Evolutionary conservation across 2,888 invertebrate genomes (phyloP), one percentile per base, ranked within the genome.

Genomic region (Exephanes ischioxanthus): DNA sequence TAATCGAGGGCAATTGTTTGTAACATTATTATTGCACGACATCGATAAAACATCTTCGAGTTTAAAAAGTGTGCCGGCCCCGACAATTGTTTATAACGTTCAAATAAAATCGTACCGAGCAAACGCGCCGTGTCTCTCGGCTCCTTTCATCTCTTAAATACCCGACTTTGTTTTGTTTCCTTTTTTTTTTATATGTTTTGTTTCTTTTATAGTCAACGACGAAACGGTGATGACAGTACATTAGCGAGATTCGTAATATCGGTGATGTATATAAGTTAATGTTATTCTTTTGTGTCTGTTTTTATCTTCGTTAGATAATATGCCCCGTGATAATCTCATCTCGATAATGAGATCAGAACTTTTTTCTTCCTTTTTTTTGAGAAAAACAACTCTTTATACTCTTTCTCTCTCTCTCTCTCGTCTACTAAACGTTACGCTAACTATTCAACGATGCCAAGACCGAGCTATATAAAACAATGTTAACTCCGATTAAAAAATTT

Each of bases 31-130:
- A 90, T 88, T 90, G 88, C 90, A 90, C 91, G 89, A 88, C 87
- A 88, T 90, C 91, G 90, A 87, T 85, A 91, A 90, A 91, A 91
- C 89, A 91, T 85, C 84, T 63, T 92, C 90, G 87, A 89, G 87
- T 87, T 90, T 85, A 89, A 89, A 86, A 88, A 86, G 86, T 87
- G 14, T 88, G 73, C 61, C 87, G 87, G 82, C 77, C 53, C 63
- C 53, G 75, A 85, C 73, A 73, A 73, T 79, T 61, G 22, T 26
- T 71, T 53, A 51, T 78, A 68, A 72, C 53, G 75, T 55, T 67
- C 53, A 41, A 75, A 79, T 75, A 37, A 83, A 79, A 75, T 83
- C 81, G 80, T 84, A 68, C 61, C 53, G 73, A 72, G 67, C 37
- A 78, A 68, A 53, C 63, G 30, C 58, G 63, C 19, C 63, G 70